phyloP scores from a whole-genome alignment of 2,797 vertebrate species.

The Notoglanidium macrostoma region DNA sequence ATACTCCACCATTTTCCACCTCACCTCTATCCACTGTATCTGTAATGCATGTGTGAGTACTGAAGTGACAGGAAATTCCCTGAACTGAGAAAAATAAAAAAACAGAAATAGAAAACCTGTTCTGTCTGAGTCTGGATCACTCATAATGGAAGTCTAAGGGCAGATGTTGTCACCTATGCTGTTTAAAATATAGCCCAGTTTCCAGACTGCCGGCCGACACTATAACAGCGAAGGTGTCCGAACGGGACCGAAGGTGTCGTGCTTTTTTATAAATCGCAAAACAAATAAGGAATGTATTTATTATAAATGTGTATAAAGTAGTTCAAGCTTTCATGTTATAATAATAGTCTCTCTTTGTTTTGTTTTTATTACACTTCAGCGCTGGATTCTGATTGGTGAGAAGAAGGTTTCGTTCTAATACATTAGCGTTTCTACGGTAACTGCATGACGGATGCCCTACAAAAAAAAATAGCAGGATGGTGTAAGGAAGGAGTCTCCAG shows the following conservation, averaged over 20 bases:
- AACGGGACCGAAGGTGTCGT: not conserved
- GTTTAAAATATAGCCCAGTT: not conserved
- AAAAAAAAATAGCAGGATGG: no score
- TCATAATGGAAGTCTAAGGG: not conserved
- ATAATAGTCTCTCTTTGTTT: no score
- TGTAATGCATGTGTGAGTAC: not conserved
- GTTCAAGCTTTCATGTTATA: not conserved
- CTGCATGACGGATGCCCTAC: no score
- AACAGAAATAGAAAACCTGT: not conserved
- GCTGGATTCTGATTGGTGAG: no score
- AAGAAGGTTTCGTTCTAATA: no score
- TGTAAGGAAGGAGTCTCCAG: no score
- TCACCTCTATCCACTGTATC: not conserved
- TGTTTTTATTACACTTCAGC: no score
- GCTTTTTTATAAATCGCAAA: not conserved
- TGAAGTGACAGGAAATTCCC: not conserved
- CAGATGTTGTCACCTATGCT: not conserved
- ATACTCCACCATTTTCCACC: not conserved
- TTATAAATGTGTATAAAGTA: not conserved
- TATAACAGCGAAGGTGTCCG: not conserved
- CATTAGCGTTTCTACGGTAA: no score
- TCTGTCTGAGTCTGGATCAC: not conserved
- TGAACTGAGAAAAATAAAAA: not conserved
- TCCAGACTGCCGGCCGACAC: no score
- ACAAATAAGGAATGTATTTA: not conserved